phyloP scores from a whole-genome alignment of 2,113 vertebrate genomes.

The Apteryx owenii region DNA sequence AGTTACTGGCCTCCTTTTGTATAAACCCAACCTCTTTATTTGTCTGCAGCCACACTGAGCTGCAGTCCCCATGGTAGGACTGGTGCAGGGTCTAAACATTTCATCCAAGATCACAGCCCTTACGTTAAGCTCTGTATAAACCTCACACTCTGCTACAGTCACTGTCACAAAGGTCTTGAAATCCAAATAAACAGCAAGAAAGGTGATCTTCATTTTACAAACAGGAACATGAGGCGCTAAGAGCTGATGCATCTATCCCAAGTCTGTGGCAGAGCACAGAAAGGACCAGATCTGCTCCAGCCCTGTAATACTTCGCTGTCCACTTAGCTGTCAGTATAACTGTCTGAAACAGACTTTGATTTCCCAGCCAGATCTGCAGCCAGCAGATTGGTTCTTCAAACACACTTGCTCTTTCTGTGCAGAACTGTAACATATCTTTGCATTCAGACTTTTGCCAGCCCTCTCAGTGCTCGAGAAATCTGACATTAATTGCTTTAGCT shows the following conservation, averaged over 20 bases:
- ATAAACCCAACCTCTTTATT: neutral
- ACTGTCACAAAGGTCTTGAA: neutral
- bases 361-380: neutral
- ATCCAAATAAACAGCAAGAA: neutral
- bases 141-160: neutral
- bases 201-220: neutral
- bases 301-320: neutral
- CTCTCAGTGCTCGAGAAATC: neutral
- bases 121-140: neutral
- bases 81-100: neutral
- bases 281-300: neutral
- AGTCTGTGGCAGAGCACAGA: neutral
- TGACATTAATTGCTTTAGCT: neutral
- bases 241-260: neutral
- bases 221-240: neutral
- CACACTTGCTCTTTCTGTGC: neutral
- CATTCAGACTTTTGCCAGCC: neutral
- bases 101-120: neutral
- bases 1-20: constrained; percentile 44
- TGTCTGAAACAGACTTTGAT: neutral
- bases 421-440: neutral
- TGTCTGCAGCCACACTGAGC: neutral
- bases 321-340: rapidly evolving
- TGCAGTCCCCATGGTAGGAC: neutral
- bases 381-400: neutral